Evolutionary conservation across 2,797 vertebrate species (phyloP).

Genomic region (Pangasius djambal): DNA sequence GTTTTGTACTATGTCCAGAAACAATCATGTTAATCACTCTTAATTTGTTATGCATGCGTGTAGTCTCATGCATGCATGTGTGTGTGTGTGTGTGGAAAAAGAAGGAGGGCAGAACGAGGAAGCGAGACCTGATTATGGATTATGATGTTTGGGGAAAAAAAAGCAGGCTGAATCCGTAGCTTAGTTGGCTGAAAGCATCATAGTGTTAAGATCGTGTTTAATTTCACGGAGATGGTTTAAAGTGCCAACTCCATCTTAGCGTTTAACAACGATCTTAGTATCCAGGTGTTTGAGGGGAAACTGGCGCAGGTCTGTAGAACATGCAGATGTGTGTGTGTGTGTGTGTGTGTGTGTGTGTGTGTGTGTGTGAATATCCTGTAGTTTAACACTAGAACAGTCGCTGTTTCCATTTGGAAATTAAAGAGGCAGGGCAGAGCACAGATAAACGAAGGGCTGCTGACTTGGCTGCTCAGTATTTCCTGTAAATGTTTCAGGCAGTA

Average conservation of each 20-base stretch:
- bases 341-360: too few species aligned
- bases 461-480: constrained; percentile 23
- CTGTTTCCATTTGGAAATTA: constrained; percentile 37
- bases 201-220: not conserved
- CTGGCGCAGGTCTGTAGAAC: not conserved
- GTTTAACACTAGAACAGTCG: constrained; percentile 25
- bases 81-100: not conserved
- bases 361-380: constrained; percentile 23
- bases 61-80: not conserved
- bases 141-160: not conserved
- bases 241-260: not conserved
- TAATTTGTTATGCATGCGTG: constrained; percentile 26
- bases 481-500: constrained; percentile 11
- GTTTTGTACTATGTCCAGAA: constrained; percentile 68
- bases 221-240: not conserved
- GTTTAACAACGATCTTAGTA: not conserved
- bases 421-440: constrained; percentile 7
- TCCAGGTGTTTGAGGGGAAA: not conserved
- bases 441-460: constrained; percentile 5
- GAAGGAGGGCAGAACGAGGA: not conserved
- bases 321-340: not conserved
- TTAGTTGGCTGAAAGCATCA: not conserved
- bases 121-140: constrained; percentile 7
- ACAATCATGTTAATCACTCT: constrained; percentile 64
- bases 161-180: constrained; percentile 4